Evolutionary conservation across 35 echinoderm and acorn worm genomes (phyloP).

Genomic region (Chiridota heheva): DNA sequence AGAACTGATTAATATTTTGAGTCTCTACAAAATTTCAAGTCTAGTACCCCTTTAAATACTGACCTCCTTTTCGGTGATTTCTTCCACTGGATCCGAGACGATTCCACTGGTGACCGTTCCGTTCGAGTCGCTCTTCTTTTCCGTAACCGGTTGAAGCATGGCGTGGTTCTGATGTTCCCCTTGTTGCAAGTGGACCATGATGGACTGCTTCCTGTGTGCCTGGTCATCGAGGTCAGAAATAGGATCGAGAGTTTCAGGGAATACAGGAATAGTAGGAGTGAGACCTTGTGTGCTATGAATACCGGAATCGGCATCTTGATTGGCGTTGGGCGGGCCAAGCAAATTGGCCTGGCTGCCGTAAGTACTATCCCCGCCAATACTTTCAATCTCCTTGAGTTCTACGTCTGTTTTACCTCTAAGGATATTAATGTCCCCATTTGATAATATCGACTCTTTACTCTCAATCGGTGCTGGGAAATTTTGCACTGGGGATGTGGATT

Average conservation of each 20-base stretch:
- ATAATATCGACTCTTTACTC: background rate
- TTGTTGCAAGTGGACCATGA: constrained; percentile 56
- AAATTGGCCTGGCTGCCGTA: constrained; percentile 75
- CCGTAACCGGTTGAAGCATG: background rate
- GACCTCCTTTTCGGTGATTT: constrained; percentile 19
- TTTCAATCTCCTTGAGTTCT: constrained; percentile 62
- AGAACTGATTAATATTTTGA: too few relatives aligned
- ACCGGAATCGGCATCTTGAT: constrained; percentile 79
- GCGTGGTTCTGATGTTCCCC: constrained; percentile 9
- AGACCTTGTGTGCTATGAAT: constrained; percentile 92
- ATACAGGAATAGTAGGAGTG: constrained; percentile 77
- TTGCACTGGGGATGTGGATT: too few relatives aligned
- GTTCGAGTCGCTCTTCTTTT: background rate
- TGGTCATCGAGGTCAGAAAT: constrained; percentile 31
- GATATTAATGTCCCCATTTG: background rate
- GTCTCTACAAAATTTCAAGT: too few relatives aligned
- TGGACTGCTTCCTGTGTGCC: constrained; percentile 49
- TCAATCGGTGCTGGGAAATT: too few relatives aligned
- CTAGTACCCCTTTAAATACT: background rate
- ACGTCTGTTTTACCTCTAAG: constrained; percentile 17
- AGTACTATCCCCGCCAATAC: constrained; percentile 68
- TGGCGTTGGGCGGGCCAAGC: constrained; percentile 33
- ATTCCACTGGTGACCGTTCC: background rate
- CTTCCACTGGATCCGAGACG: background rate
- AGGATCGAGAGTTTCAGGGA: constrained; percentile 46